Conservation (phyloP, 1,140 invertebrate genomes). For the Daktulosphaira vitifoliae region DNA sequence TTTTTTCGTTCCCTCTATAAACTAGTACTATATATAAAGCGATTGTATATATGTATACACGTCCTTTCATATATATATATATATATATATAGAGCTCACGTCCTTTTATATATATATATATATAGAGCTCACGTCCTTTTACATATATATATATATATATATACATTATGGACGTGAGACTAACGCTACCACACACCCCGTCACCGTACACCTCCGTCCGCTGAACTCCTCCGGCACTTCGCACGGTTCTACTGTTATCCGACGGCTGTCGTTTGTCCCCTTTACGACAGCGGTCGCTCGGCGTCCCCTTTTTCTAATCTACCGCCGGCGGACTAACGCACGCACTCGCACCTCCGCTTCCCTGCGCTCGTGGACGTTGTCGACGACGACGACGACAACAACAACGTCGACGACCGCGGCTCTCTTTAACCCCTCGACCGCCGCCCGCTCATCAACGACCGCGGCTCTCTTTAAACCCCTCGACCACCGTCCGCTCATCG, state of each 20-base stretch:
- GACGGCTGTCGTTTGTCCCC: too few relatives aligned
- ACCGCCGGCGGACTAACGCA: not conserved
- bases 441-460: not conserved
- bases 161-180: too few relatives aligned
- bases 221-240: not conserved
- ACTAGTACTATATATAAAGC: too few relatives aligned
- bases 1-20: not conserved
- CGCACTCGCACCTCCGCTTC: too few relatives aligned
- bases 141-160: too few relatives aligned
- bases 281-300: too few relatives aligned
- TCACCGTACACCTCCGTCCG: not conserved
- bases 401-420: constrained; percentile 14
- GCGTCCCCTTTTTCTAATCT: constrained; percentile 29
- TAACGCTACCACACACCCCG: not conserved
- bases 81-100: too few relatives aligned
- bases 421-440: constrained; percentile 5
- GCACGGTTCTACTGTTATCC: not conserved
- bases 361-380: too few relatives aligned
- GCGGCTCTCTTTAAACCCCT: not conserved
- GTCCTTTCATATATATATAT: too few relatives aligned
- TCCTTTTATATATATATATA: constrained; percentile 26
- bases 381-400: too few relatives aligned
- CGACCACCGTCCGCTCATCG: not conserved
- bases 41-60: too few relatives aligned
- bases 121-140: too few relatives aligned